These are phyloP conservation scores for Mustelus asterias DNA, from an alignment of 2,113 vertebrate genomes.

Conservation along the genomic window DNA sequence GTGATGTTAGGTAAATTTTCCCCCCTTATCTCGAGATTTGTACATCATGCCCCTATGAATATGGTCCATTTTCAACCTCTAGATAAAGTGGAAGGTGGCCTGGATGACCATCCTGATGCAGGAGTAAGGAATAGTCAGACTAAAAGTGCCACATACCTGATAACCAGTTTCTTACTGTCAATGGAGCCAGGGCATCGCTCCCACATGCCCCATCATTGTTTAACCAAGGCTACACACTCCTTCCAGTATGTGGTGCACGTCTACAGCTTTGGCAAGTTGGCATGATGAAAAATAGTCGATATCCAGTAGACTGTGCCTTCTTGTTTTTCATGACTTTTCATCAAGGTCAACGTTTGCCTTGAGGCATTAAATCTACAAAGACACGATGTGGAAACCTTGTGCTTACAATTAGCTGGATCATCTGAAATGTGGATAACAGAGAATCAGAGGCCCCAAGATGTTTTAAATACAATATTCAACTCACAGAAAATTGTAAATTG, in stretches of 20 bases:
- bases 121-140: too few species aligned
- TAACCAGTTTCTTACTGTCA: not conserved
- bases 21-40: not conserved
- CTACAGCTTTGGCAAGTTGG: not conserved
- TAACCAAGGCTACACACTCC: not conserved
- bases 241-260: not conserved
- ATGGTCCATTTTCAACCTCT: not conserved
- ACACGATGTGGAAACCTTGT: constrained; percentile 40
- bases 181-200: not conserved
- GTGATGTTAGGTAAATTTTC: not conserved
- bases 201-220: not conserved
- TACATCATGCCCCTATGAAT: not conserved
- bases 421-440: constrained; percentile 44
- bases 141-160: not conserved
- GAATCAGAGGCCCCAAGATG: constrained; percentile 39
- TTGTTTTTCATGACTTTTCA: constrained; percentile 31
- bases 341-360: constrained; percentile 35
- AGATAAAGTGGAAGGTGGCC: not conserved
- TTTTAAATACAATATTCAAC: constrained; percentile 38
- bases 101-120: not conserved
- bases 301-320: not conserved
- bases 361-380: constrained; percentile 43
- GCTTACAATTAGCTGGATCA: constrained; percentile 42
- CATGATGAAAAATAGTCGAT: not conserved
- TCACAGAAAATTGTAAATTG: not conserved